Evolutionary conservation across 2,888 invertebrate genomes (phyloP).

Genomic region (Lobophora halterata): DNA sequence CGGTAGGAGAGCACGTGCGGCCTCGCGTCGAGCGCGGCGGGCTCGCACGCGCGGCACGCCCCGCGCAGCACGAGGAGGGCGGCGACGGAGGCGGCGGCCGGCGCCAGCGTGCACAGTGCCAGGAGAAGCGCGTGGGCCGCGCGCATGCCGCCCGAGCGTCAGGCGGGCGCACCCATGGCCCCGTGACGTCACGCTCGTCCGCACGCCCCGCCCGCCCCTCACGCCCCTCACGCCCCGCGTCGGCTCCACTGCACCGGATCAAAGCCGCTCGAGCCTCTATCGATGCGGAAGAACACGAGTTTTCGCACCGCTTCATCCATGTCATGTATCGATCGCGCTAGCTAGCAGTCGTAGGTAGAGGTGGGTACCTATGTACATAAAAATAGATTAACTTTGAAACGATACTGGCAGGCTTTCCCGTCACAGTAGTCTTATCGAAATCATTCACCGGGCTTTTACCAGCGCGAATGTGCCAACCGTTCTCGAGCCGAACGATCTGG

Average conservation of each 20-base stretch:
- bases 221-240: constrained; percentile 39
- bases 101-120: constrained; percentile 51
- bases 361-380: no score
- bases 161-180: constrained; percentile 60
- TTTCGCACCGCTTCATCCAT: constrained; percentile 5
- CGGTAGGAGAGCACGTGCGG: constrained; percentile 47
- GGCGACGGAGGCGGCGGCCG: constrained; percentile 40
- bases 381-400: no score
- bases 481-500: no score
- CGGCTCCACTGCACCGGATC: constrained; percentile 48
- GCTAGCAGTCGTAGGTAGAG: no score
- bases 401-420: no score
- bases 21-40: constrained; percentile 38
- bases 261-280: constrained; percentile 30
- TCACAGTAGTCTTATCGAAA: no score
- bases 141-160: constrained; percentile 37
- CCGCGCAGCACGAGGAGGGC: constrained; percentile 55
- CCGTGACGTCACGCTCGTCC: constrained; percentile 53
- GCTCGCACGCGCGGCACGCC: constrained; percentile 39
- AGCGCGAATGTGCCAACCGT: no score
- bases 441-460: no score
- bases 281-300: background rate
- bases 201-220: constrained; percentile 44
- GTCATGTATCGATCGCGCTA: no score
- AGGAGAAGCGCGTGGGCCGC: constrained; percentile 28